Conservation (phyloP, 2,113 vertebrate genomes). For the Trochalopteron elliotii region DNA sequence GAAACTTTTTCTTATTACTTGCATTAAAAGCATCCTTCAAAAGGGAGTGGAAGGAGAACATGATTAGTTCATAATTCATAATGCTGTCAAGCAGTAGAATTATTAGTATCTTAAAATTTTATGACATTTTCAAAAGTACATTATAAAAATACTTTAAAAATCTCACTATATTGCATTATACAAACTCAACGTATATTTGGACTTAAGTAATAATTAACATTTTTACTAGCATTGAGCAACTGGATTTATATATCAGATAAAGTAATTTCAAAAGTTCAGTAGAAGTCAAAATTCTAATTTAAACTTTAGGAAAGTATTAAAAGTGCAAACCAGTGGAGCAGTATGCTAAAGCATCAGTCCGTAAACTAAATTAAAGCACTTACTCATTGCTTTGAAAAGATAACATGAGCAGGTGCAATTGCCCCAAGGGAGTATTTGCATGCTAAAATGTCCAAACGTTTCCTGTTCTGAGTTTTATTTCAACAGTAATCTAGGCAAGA, state of each 20-base stretch:
- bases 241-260: slow-evolving; percentile 53
- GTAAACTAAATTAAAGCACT: neutral
- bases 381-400: neutral
- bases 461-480: neutral
- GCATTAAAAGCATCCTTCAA: slow-evolving; percentile 39
- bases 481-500: neutral
- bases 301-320: slow-evolving; percentile 52
- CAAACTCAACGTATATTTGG: slow-evolving; percentile 44
- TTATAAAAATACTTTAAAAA: slow-evolving; percentile 55
- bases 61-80: slow-evolving; percentile 62
- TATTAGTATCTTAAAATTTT: slow-evolving; percentile 66
- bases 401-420: neutral
- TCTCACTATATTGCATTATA: slow-evolving; percentile 62
- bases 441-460: neutral
- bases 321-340: neutral
- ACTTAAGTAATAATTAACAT: slow-evolving; percentile 60
- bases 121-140: slow-evolving; percentile 55
- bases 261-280: slow-evolving; percentile 55
- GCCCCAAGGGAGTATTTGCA: neutral
- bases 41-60: neutral
- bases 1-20: slow-evolving; percentile 41
- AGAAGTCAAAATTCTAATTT: slow-evolving; percentile 59
- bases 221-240: slow-evolving; percentile 44
- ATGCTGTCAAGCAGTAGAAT: slow-evolving; percentile 41
- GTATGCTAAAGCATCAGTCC: neutral